Evolutionary conservation across 2,113 vertebrate species (phyloP).

Genomic region (Podocnemis expansa): DNA sequence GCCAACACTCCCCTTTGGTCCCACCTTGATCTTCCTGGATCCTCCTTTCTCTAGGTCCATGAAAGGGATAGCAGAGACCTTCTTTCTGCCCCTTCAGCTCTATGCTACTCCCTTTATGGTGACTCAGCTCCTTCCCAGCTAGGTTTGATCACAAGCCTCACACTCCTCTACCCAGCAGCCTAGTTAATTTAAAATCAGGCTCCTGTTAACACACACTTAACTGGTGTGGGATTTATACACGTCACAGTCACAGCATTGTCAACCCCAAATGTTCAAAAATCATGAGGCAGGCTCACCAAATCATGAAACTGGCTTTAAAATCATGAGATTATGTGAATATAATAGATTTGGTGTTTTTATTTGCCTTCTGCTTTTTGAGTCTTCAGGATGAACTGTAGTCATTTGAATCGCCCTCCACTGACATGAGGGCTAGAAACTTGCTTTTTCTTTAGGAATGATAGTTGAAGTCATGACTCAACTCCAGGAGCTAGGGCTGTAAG

Average conservation of each 20-base stretch:
- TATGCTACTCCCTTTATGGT: background rate
- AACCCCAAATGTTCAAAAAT: too few relatives aligned
- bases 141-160: background rate
- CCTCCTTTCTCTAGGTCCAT: background rate
- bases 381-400: too few relatives aligned
- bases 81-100: background rate
- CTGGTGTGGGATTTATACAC: background rate
- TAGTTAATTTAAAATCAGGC: background rate
- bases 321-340: too few relatives aligned
- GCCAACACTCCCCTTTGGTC: background rate
- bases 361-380: too few relatives aligned
- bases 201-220: background rate
- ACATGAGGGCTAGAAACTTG: too few relatives aligned
- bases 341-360: too few relatives aligned
- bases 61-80: background rate
- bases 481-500: too few relatives aligned
- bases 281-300: too few relatives aligned
- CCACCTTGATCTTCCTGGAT: background rate
- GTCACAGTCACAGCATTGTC: background rate
- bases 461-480: too few relatives aligned
- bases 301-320: too few relatives aligned
- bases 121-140: background rate
- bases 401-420: too few relatives aligned
- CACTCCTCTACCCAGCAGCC: background rate
- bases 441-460: too few relatives aligned